A percentile compares a stretch with the other conserved stretches of the same genome.
phyloP scores from a whole-genome alignment of 1,140 invertebrate species.

The Eulimnadia texana region DNA sequence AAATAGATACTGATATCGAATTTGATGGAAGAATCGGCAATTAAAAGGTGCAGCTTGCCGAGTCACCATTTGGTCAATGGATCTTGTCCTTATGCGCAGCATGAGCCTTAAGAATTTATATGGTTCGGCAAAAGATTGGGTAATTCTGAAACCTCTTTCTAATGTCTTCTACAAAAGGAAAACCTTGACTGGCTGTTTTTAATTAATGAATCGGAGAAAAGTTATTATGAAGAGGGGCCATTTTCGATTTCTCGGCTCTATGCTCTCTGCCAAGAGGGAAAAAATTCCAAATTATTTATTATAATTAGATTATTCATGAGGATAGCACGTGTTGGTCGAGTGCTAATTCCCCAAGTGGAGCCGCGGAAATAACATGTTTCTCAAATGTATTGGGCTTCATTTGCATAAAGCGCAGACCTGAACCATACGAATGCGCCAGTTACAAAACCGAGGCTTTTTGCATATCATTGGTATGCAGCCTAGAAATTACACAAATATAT shows the following conservation, averaged over 20 bases:
- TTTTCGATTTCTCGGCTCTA: background rate
- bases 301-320: background rate
- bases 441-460: background rate
- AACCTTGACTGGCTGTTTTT: too few relatives aligned
- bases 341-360: background rate
- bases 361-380: background rate
- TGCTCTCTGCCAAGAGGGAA: background rate
- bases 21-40: background rate
- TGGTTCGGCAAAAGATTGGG: background rate
- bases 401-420: background rate
- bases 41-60: background rate
- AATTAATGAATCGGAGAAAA: too few relatives aligned
- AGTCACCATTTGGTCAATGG: background rate
- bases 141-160: background rate
- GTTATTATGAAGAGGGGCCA: too few relatives aligned
- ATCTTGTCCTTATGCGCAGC: background rate
- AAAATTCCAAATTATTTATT: background rate
- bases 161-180: background rate
- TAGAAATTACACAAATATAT: too few relatives aligned
- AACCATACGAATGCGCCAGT: background rate
- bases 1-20: too few relatives aligned
- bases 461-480: too few relatives aligned
- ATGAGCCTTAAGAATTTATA: background rate
- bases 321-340: background rate
- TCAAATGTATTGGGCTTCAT: background rate